Evolutionary conservation across 2,113 vertebrate species (phyloP), one percentile per base, ranked within the genome.

Genomic region (Takifugu bimaculatus): DNA sequence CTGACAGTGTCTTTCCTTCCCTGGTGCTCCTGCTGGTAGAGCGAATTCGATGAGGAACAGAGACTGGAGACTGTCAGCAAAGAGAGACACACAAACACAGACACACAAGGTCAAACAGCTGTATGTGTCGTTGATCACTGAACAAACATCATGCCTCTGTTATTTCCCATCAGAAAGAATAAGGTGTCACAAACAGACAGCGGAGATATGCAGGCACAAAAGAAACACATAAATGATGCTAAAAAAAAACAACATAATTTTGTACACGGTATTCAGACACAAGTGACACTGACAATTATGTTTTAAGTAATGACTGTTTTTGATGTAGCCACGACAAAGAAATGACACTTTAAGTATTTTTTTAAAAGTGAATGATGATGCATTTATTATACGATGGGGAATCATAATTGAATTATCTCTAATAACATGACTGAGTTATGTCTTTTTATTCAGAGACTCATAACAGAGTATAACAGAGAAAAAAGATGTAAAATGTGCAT

Each of bases 1-100:
- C 96, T 0, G 96, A 98, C 66, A 96, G 93, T 2, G 97, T 99
- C 84, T 96, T 98, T 69, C 95, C 96, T 88, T 98, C 97, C 77
- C 96, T 92, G 28, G 94, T 90, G 64, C 95, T 98, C 84, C 96
- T 90, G 83, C 94, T 98, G 51, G 94, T 96, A 13, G 97, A 98
- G 27, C 92, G 96, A 81, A 99, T 99, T 80, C 97, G 94, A 74
- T 97, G 95, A 72, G 96, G 96, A 68, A 99, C 96, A 1, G 93
- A 77, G 62, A 93, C 92, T 9, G 96, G 93, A 72, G 96, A 96
- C 97, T 99, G 65, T 70, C 50, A 88, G 87, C 50, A 68, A 43
- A 70, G 32, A 65, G 47, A 61, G 56, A 56, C 6, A 65, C 10
- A 61, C n/a, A 58, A 12, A 48, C 28, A 50, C 4, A 61, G 12